These are phyloP conservation scores for Pocillopora damicornis DNA, from an alignment of 64 coral and sea anemone genomes.

Conservation along the genomic window DNA sequence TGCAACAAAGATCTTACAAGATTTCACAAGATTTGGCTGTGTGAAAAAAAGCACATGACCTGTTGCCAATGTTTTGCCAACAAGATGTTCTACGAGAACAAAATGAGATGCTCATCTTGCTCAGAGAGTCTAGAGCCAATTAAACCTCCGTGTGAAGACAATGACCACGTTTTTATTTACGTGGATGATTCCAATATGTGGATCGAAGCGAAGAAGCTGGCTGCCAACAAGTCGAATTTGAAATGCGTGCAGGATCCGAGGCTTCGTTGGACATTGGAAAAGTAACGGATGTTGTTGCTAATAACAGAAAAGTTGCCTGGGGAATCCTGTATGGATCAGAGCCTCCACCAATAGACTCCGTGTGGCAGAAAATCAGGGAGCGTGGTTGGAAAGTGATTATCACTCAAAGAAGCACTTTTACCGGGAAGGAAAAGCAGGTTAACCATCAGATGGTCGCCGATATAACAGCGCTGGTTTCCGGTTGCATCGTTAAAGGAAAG, in stretches of 20 bases:
- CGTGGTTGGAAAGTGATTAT: not conserved
- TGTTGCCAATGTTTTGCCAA: not conserved
- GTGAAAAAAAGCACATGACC: not conserved
- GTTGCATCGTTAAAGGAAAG: not conserved
- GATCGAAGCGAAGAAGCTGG: conserved; percentile 24
- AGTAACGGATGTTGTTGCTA: not conserved
- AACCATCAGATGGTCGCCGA: conserved; percentile 8
- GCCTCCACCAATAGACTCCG: conserved; percentile 17
- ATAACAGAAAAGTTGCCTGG: not conserved
- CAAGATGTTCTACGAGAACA: not conserved
- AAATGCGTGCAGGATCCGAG: conserved; percentile 23
- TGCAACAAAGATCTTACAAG: not conserved
- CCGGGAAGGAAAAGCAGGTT: conserved; percentile 24
- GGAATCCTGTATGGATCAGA: conserved; percentile 18
- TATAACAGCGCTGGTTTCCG: not conserved
- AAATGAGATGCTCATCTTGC: not conserved
- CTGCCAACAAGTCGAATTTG: not conserved
- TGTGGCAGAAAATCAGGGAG: conserved; percentile 6
- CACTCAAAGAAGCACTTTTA: not conserved
- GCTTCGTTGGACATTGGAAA: conserved; percentile 14
- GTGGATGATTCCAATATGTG: conserved; percentile 39
- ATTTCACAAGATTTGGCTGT: not conserved
- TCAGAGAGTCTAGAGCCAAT: not conserved
- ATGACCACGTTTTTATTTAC: conserved; percentile 15
- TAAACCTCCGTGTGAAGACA: not conserved